Evolutionary conservation across 1,140 invertebrate genomes (phyloP), one percentile per base, ranked within the genome.

Genomic region (Scaptodrosophila lebanonensis): DNA sequence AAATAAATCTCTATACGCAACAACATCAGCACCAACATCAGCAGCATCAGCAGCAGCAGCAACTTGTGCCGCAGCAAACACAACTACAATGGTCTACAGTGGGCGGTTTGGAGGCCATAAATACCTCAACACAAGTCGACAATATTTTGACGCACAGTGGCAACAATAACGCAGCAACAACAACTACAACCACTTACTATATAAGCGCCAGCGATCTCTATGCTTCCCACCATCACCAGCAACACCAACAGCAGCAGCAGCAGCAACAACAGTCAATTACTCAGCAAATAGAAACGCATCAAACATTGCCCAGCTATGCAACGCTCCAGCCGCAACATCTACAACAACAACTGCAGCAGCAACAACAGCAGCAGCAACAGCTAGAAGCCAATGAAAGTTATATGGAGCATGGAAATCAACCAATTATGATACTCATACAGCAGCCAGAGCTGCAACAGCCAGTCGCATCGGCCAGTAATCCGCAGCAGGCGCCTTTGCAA

Each of bases 341-440:
- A 6, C 69, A 60, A 39, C 52, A 51, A 22, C 56, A 54, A 1
- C 60, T 58, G 8, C 61, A 61, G 11, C 35, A 17, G 27, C 60
- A 60, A 4, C 60, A 54, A 11, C 22, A 25, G 2, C 51, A 49
- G 18, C 20, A 35, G 25, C 70, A 68, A 17, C 48, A 59, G 15
- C 44, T 77, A 1, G 76, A 83, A 18, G 33, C 36, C 33, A 84
- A 82, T 43, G 82, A 84, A 6, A 84, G 66, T 40, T 84, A 84
- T 33, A 29, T 77, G 3, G 82, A 84, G 12, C 58, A 49, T 7
- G 22, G 22, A 3, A 12, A 36, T n/a, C 82, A 82, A 25, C 82
- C 66, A 2, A 82, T 84, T 32, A 84, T 84, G 82, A 84, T 83
- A 48, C 54, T 83, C 6, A 83, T 77, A 35, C 71, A 76, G 29